Evolutionary conservation across 2,797 vertebrate genomes (phyloP).

Genomic region (Lepidocolaptes lacrymiger): DNA sequence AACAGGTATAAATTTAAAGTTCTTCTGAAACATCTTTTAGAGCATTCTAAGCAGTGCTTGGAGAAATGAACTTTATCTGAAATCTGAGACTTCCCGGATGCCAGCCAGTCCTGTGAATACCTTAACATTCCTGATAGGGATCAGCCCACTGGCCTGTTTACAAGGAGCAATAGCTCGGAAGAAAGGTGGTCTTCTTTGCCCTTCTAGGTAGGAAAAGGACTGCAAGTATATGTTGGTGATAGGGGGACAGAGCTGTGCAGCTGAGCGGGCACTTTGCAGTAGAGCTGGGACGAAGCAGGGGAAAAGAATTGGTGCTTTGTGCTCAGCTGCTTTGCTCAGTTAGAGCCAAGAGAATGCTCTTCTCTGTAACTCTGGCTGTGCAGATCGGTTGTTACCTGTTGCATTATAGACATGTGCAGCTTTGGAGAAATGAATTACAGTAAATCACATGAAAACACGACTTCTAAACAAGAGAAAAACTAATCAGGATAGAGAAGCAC

Average conservation of each 20-base stretch:
- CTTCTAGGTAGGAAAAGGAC: not conserved
- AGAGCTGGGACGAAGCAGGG: not conserved
- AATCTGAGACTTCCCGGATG: not conserved
- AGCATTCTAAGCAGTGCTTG: not conserved
- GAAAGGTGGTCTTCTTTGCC: not conserved
- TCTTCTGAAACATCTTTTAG: not conserved
- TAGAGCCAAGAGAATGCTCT: not conserved
- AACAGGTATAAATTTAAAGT: not conserved
- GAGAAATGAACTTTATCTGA: not conserved
- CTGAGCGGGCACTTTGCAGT: not conserved
- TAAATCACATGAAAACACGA: not conserved
- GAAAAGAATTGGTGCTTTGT: not conserved
- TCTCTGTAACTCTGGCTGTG: not conserved
- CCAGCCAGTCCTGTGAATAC: not conserved
- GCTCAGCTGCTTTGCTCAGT: not conserved
- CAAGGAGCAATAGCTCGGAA: not conserved
- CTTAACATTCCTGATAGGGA: not conserved
- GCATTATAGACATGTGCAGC: fast-evolving
- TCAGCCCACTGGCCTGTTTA: not conserved
- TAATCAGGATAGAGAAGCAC: not conserved
- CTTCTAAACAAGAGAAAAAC: not conserved
- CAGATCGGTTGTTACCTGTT: fast-evolving
- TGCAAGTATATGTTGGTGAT: fast-evolving
- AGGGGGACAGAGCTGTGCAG: not conserved
- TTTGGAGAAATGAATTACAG: not conserved